Evolutionary conservation across 2,888 invertebrate genomes (phyloP).

Genomic region (Cheilosia vulpina): DNA sequence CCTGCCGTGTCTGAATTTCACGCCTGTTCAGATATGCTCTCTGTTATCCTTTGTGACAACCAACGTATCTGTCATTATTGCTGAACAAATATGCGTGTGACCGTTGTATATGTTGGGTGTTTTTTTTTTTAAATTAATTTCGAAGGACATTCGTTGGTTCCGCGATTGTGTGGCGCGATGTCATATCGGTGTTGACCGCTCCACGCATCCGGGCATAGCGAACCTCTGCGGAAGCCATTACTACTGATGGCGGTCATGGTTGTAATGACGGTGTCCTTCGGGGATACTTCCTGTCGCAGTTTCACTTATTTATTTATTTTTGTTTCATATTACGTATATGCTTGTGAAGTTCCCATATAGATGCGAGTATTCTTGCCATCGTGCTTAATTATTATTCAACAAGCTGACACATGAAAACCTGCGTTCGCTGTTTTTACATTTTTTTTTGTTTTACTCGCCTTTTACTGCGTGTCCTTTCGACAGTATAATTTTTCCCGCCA

Average conservation of each 20-base stretch:
- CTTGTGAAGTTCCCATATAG: slow-evolving; percentile 17
- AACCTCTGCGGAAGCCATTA: slow-evolving; percentile 69
- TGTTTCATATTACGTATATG: slow-evolving; percentile 55
- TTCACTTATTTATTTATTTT: slow-evolving; percentile 55
- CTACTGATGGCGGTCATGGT: slow-evolving; percentile 48
- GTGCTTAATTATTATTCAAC: slow-evolving; percentile 73
- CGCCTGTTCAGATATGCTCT: slow-evolving; percentile 45
- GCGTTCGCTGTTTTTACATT: slow-evolving; percentile 29
- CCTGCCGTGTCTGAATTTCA: slow-evolving; percentile 32
- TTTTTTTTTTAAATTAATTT: slow-evolving; percentile 56
- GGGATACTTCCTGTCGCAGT: slow-evolving; percentile 40
- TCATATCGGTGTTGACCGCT: slow-evolving; percentile 60
- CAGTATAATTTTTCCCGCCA: slow-evolving; percentile 68
- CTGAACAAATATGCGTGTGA: slow-evolving; percentile 57
- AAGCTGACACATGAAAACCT: slow-evolving; percentile 74
- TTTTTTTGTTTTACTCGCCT: slow-evolving; percentile 25
- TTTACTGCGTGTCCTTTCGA: slow-evolving; percentile 62
- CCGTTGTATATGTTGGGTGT: not conserved
- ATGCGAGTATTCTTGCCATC: slow-evolving; percentile 23
- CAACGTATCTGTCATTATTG: slow-evolving; percentile 57
- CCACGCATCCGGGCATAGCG: slow-evolving; percentile 57
- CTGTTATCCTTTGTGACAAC: slow-evolving; percentile 65
- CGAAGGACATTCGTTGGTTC: slow-evolving; percentile 59
- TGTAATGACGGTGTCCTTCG: slow-evolving; percentile 32
- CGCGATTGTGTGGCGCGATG: not conserved